These are phyloP conservation scores for Noctua pronuba DNA, from an alignment of 2,888 invertebrate genomes.

Conservation along the genomic window DNA sequence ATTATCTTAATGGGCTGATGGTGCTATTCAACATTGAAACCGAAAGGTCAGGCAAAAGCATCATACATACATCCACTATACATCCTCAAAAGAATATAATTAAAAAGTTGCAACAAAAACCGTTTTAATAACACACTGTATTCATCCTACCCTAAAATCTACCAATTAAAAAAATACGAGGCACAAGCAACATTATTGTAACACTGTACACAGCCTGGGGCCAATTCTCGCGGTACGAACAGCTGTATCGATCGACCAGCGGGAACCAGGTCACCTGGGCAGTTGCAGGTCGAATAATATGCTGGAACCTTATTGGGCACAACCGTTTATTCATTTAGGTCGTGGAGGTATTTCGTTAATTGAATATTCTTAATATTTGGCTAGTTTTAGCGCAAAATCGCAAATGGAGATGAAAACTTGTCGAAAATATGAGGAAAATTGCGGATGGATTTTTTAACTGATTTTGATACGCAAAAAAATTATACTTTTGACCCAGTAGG, in stretches of 20 bases:
- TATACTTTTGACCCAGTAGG: background rate
- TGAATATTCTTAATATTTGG: background rate
- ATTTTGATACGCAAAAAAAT: background rate
- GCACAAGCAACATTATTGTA: constrained; percentile 13
- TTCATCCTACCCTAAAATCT: background rate
- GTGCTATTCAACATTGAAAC: too few relatives aligned
- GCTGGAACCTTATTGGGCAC: constrained; percentile 21
- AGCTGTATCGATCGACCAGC: constrained; percentile 54
- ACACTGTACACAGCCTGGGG: constrained; percentile 13
- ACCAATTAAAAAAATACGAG: background rate
- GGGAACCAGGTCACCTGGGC: constrained; percentile 59
- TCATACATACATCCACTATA: too few relatives aligned
- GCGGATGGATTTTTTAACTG: background rate
- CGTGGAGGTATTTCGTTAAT: background rate
- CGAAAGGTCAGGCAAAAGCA: too few relatives aligned
- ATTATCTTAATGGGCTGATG: too few relatives aligned
- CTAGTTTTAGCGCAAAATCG: background rate
- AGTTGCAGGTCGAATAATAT: constrained; percentile 31
- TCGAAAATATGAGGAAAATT: background rate
- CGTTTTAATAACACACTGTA: background rate
- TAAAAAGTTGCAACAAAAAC: background rate
- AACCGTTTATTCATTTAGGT: constrained; percentile 13
- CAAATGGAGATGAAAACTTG: background rate
- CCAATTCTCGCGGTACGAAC: constrained; percentile 24
- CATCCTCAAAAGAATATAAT: background rate